Percentiles rank a stretch among this genome's conserved stretches.
Conservation (phyloP, 1,140 invertebrate species). For the Phymastichus coffea region DNA sequence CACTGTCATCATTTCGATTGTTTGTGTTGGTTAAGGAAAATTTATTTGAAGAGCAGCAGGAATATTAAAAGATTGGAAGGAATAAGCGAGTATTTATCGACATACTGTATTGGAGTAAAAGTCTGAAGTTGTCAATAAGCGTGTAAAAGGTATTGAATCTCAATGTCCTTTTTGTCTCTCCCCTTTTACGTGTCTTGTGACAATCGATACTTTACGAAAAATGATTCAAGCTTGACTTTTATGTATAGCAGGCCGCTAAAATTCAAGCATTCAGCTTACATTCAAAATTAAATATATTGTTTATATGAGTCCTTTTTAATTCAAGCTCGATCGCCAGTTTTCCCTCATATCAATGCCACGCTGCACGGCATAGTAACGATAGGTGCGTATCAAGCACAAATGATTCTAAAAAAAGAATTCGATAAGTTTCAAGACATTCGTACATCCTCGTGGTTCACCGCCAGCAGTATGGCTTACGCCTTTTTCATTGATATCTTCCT, state of each 20-base stretch:
- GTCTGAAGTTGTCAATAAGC: too few species aligned
- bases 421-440: constrained; percentile 64
- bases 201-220: too few species aligned
- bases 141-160: too few species aligned
- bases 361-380: constrained; percentile 87
- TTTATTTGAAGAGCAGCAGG: constrained; percentile 78
- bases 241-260: too few species aligned
- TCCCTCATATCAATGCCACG: constrained; percentile 83
- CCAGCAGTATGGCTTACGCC: constrained; percentile 66
- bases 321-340: constrained; percentile 73
- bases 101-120: too few species aligned
- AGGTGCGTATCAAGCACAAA: constrained; percentile 75
- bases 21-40: constrained; percentile 72
- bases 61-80: constrained; percentile 82
- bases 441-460: constrained; percentile 65
- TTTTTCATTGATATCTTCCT: constrained; percentile 71
- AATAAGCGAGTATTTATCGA: constrained; percentile 65
- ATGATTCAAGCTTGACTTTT: too few species aligned
- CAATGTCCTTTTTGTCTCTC: too few species aligned
- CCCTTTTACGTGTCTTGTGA: too few species aligned
- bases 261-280: too few species aligned
- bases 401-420: constrained; percentile 75
- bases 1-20: constrained; percentile 62
- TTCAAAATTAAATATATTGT: neutral
- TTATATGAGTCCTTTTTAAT: constrained; percentile 30